Evolutionary conservation across 2,113 vertebrate species (phyloP), one percentile per base, ranked within the genome.

Genomic region (Syngnathus typhle): DNA sequence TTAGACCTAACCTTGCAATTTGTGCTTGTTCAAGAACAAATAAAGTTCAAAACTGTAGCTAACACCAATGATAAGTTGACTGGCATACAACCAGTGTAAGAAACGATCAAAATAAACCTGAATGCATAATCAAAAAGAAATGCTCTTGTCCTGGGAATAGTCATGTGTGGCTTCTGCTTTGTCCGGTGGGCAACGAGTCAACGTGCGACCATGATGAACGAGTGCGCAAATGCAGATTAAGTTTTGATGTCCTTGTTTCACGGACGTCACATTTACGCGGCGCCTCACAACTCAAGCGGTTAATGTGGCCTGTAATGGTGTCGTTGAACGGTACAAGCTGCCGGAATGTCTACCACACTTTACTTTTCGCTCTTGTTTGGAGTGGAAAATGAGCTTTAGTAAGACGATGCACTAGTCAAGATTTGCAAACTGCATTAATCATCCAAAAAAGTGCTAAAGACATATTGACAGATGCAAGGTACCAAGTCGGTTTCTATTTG

Each of bases 301-400:
- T 56, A 56, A 56, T 56, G 21, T 56, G 7, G 23, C 58, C 37
- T 60, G 39, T 60, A 39, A 38, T 10, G 58, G 4, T 39, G 58
- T n/a, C 58, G 39, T 60, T 60, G 58, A 60, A 60, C 58, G 39
- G 36, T 60, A 39, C 58, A 60, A 39, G 58, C 36, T 39, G 58
- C 58, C 37, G n/a, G 37, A 11, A 60, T 60, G 2, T 12, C 58
- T 39, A 37, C 37, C 58, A n/a, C 58, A 60, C 37, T 39, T 38
- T 39, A 39, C 37, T 60, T 60, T 60, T 19, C n/a, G 18, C 4
- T 38, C 4, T n/a, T n/a, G 18, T 60, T 39, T 38, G 16, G 58
- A 32, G 55, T 56, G 55, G 27, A 15, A 56, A 56, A 56, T 15
- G 55, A 6, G 5, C 23, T 13, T 27, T 36, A 11, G 5, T 7